Conservation (phyloP, 2,888 invertebrate species). For the Nycteola revayana region DNA sequence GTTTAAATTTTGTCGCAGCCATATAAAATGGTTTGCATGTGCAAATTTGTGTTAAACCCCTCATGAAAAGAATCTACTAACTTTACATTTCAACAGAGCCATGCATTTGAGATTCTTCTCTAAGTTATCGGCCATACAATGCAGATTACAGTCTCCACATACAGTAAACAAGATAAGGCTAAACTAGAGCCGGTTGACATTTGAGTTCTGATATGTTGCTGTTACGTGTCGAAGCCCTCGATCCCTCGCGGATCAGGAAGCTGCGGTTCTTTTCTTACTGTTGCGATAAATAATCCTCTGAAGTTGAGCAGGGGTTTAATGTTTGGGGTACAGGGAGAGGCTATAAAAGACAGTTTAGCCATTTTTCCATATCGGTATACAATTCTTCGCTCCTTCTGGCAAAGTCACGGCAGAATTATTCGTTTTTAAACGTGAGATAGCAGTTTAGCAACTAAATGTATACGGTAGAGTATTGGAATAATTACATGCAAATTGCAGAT, state of each 20-base stretch:
- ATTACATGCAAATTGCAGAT: too few relatives aligned
- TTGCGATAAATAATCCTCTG: constrained; percentile 49
- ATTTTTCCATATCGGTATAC: constrained; percentile 61
- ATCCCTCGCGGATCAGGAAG: constrained; percentile 65
- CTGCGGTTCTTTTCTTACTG: constrained; percentile 57
- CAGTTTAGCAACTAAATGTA: constrained; percentile 40
- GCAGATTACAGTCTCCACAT: constrained; percentile 34
- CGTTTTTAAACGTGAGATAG: constrained; percentile 53
- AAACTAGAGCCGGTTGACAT: constrained; percentile 69
- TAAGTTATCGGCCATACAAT: constrained; percentile 15
- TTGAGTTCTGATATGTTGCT: constrained; percentile 49
- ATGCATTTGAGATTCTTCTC: too few relatives aligned
- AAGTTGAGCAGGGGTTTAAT: constrained; percentile 40
- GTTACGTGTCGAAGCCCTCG: constrained; percentile 47
- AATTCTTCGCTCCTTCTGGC: constrained; percentile 61
- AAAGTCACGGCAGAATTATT: constrained; percentile 60
- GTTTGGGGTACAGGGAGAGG: constrained; percentile 40
- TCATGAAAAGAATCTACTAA: too few relatives aligned
- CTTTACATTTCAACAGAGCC: too few relatives aligned
- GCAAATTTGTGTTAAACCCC: too few relatives aligned
- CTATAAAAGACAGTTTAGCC: constrained; percentile 58
- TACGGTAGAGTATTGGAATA: background rate
- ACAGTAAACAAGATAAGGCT: constrained; percentile 53
- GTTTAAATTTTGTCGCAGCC: too few relatives aligned
- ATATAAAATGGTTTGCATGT: too few relatives aligned